These are phyloP conservation scores for Stenodera caucasica DNA, from an alignment of 2,888 invertebrate genomes.

Conservation along the genomic window DNA sequence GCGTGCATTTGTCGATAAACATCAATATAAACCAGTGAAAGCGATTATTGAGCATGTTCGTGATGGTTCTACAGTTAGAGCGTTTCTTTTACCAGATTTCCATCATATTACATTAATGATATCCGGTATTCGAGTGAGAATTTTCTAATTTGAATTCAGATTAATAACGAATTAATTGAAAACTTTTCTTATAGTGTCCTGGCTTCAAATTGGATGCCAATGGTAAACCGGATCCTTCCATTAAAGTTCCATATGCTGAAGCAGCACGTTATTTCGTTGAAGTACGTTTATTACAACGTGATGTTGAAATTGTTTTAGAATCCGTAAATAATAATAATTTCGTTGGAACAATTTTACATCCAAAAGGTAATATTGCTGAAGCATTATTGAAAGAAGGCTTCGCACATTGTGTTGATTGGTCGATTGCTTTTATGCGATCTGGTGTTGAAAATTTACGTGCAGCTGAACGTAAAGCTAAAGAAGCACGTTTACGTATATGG, in stretches of 20 bases:
- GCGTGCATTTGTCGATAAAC: constrained; percentile 79
- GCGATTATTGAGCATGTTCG: constrained; percentile 97
- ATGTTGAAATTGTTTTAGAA: constrained; percentile 87
- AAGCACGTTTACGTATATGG: constrained; percentile 86
- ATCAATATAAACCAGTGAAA: constrained; percentile 81
- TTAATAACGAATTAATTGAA: background rate
- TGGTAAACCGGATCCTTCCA: constrained; percentile 68
- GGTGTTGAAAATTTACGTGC: constrained; percentile 59
- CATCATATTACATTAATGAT: constrained; percentile 94
- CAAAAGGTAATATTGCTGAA: constrained; percentile 85
- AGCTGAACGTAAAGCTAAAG: constrained; percentile 67
- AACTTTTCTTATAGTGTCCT: constrained; percentile 62
- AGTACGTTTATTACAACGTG: constrained; percentile 84
- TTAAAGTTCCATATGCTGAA: constrained; percentile 73
- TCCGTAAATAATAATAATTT: constrained; percentile 92
- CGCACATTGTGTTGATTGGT: constrained; percentile 94
- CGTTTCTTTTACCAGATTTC: constrained; percentile 87
- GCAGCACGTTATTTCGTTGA: constrained; percentile 96
- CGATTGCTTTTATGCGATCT: constrained; percentile 77
- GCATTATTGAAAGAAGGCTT: constrained; percentile 65
- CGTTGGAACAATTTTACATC: constrained; percentile 91
- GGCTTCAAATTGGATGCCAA: constrained; percentile 78
- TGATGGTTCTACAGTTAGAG: constrained; percentile 94
- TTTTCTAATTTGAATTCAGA: background rate
- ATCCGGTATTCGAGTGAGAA: constrained; percentile 82